Evolutionary conservation across 2,113 vertebrate genomes (phyloP).

Genomic region (Sylvietta virens): DNA sequence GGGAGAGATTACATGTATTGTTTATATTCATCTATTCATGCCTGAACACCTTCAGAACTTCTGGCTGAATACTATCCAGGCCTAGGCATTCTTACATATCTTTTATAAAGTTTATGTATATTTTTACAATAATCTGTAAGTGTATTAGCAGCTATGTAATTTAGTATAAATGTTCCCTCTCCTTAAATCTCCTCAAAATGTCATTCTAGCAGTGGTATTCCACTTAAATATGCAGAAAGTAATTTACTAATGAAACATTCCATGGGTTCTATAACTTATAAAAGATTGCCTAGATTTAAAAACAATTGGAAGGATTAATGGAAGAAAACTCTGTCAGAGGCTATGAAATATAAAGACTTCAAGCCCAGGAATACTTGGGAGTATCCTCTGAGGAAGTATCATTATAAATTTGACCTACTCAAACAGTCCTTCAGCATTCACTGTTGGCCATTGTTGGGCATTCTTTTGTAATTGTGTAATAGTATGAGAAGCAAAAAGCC

Average conservation of each 20-base stretch:
- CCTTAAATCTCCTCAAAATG: neutral
- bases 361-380: neutral
- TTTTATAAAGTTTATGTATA: neutral
- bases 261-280: neutral
- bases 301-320: neutral
- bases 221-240: neutral
- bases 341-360: neutral
- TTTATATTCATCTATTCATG: neutral
- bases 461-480: neutral
- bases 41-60: neutral
- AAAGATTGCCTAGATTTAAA: neutral
- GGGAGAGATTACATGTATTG: neutral
- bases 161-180: neutral
- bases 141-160: neutral
- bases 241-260: neutral
- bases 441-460: neutral
- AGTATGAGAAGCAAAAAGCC: neutral
- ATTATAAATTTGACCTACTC: neutral
- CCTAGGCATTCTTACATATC: neutral
- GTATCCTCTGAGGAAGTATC: neutral
- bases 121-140: neutral
- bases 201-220: neutral
- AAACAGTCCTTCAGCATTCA: neutral
- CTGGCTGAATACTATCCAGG: neutral
- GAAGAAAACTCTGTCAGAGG: neutral